A percentile compares a stretch with the other conserved stretches of the same genome.
Conservation (phyloP, 2,113 vertebrate species). For the Eira barbara region DNA sequence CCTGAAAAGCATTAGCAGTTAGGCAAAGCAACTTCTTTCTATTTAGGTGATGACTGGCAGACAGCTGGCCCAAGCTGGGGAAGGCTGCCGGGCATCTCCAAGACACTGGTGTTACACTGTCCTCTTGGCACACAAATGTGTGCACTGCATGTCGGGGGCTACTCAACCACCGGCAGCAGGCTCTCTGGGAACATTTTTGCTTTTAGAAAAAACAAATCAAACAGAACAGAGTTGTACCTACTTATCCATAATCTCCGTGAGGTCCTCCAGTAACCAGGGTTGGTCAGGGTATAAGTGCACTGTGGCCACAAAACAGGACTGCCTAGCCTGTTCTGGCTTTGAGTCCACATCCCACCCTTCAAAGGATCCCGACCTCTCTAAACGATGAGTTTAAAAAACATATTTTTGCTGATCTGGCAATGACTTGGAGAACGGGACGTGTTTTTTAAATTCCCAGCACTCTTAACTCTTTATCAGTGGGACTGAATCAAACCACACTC, state of each 20-base stretch:
- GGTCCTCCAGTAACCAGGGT: neutral
- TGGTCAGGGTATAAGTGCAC: neutral
- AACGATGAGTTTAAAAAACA: neutral
- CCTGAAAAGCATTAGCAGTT: neutral
- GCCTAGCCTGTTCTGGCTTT: neutral
- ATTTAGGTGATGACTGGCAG: neutral
- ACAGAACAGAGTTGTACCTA: neutral
- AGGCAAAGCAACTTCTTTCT: neutral
- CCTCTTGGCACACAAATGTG: neutral
- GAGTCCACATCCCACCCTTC: neutral
- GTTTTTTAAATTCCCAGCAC: neutral
- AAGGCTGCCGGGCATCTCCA: neutral
- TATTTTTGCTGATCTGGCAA: neutral
- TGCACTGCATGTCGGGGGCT: fast-evolving
- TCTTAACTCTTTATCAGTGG: neutral
- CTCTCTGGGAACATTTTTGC: neutral
- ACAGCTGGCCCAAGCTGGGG: neutral
- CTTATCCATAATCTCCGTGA: neutral
- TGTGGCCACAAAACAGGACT: neutral
- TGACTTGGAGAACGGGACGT: neutral
- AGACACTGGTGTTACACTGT: fast-evolving
- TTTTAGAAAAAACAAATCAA: neutral
- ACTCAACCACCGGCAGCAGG: neutral
- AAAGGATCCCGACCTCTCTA: neutral
- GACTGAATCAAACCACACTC: neutral